Evolutionary conservation across 2,113 vertebrate species (phyloP), one percentile per base, ranked within the genome.

Genomic region (Megaceryle torquata): DNA sequence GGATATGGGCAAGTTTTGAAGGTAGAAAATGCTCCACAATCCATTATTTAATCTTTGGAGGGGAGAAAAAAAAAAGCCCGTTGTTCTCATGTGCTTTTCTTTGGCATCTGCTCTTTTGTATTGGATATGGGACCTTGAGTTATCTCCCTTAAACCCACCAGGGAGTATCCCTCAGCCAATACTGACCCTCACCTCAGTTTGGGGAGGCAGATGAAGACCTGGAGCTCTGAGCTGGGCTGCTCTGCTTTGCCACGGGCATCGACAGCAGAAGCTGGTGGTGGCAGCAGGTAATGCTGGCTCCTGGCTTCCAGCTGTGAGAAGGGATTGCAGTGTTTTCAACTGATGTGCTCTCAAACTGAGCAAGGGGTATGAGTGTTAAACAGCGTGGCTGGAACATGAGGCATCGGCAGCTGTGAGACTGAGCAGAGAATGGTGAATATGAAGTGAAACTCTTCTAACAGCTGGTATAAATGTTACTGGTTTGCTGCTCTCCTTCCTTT

Each of bases 121-220:
- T 24, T 37, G 48, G 50, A 63, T 48, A 13, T 80, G 25, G 57
- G 53, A 79, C n/a, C 15, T n/a, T 25, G 57, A 59, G 65, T 0
- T 2, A 75, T 19, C 4, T 35, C 10, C 19, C 16, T 13, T 1
- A 6, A 43, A 75, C 35, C 21, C 22, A 13, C 18, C 1, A 3
- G 5, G 37, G 28, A 33, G 4, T 2, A 1, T 10, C 29, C 29
- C 43, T 48, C 41, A 39, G 24, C 8, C 43, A 9, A 12, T 11
- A n/a, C 41, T 68, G 25, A 31, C 10, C 7, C 43, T 31, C 9
- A 1, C 8, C 17, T 61, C 0, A 0, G 5, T 19, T 2, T 33
- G 25, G 54, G 48, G 48, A 79, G 37, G 21, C 37, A 75, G 71
- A 8, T 37, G 46, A 46, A 48, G 72, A 11, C 35, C 33, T 2